These are phyloP conservation scores for Drosophila fulvimacula DNA, from an alignment of 2,888 invertebrate genomes.

Conservation along the genomic window DNA sequence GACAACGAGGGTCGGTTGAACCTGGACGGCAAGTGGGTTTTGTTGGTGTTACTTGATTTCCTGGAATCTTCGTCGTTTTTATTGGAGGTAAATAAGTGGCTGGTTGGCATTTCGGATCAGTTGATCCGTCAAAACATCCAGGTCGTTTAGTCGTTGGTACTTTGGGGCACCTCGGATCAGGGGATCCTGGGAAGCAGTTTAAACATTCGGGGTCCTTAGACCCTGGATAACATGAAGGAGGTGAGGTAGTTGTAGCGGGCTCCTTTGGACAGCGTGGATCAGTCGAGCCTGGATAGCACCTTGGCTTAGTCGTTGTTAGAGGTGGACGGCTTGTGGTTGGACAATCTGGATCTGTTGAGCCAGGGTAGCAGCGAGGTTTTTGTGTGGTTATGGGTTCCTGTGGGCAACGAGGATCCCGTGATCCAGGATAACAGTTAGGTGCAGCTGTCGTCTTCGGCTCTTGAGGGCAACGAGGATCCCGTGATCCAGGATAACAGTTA, in stretches of 20 bases:
- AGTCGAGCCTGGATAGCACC: conserved; percentile 49
- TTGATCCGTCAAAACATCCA: conserved; percentile 83
- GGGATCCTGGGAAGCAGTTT: conserved; percentile 83
- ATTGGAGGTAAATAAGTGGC: conserved; percentile 54
- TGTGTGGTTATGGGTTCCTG: conserved; percentile 7
- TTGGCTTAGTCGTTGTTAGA: conserved; percentile 31
- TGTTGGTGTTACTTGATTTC: conserved; percentile 28
- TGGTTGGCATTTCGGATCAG: conserved; percentile 69
- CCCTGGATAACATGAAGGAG: conserved; percentile 57
- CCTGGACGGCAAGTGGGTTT: conserved; percentile 32
- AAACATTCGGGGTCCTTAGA: conserved; percentile 73
- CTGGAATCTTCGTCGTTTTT: conserved; percentile 28
- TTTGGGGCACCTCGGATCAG: conserved; percentile 57
- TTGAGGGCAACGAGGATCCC: conserved; percentile 61
- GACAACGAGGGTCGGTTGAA: conserved; percentile 35
- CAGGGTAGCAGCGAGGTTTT: conserved; percentile 67
- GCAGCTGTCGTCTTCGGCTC: conserved; percentile 1
- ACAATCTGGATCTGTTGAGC: conserved; percentile 76
- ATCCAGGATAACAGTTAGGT: conserved; percentile 18
- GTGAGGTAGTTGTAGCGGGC: conserved; percentile 35
- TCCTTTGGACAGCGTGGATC: conserved; percentile 25
- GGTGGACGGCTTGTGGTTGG: conserved; percentile 12
- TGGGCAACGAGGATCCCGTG: conserved; percentile 22
- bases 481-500: conserved; percentile 63
- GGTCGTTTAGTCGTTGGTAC: conserved; percentile 46